A percentile compares a stretch with the other conserved stretches of the same genome.
These are phyloP conservation scores for Watsonalla binaria DNA, from an alignment of 2,888 invertebrate species.

Conservation along the genomic window DNA sequence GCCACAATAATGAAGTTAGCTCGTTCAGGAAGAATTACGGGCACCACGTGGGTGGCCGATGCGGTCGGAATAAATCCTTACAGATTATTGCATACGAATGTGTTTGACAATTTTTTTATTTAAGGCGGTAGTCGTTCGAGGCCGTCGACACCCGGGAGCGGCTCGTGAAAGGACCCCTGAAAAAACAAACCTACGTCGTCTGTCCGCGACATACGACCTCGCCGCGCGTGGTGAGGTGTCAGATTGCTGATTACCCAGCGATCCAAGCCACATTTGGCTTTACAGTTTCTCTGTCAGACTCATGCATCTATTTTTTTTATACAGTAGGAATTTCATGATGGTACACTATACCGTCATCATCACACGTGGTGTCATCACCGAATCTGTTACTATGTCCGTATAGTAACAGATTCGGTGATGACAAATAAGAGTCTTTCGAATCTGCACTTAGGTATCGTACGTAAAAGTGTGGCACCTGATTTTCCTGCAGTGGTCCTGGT, in stretches of 20 bases:
- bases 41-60: slow-evolving; percentile 73
- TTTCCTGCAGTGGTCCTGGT: no score
- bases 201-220: slow-evolving; percentile 6
- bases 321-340: no score
- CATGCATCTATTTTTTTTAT: not conserved
- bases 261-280: not conserved
- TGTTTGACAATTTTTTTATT: slow-evolving; percentile 65
- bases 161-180: slow-evolving; percentile 62
- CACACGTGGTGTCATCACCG: no score
- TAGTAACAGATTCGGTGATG: no score
- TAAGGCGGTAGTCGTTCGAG: slow-evolving; percentile 40
- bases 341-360: no score
- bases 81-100: slow-evolving; percentile 69
- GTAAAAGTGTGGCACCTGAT: no score
- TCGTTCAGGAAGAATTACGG: slow-evolving; percentile 76
- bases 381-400: no score
- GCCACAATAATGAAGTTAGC: slow-evolving; percentile 79
- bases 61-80: slow-evolving; percentile 63
- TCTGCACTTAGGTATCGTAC: no score
- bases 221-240: slow-evolving; percentile 34
- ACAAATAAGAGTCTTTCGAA: no score
- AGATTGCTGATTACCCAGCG: slow-evolving; percentile 20
- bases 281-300: not conserved
- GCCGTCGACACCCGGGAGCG: slow-evolving; percentile 52
- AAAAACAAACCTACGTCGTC: slow-evolving; percentile 58